Conservation (phyloP, 2,888 invertebrate species). For the Pyrocoelia pectoralis region DNA sequence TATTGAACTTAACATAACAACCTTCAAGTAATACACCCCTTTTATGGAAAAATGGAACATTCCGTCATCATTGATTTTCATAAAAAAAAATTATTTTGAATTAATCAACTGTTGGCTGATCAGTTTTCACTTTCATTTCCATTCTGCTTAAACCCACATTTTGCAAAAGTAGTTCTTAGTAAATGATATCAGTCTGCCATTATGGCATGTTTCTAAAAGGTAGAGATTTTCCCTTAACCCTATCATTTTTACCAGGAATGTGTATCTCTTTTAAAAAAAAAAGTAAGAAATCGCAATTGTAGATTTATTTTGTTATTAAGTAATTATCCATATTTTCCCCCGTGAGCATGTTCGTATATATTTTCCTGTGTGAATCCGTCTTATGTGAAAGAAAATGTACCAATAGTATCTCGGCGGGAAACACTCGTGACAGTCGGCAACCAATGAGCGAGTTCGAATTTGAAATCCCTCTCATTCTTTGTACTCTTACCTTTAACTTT, state of each 20-base stretch:
- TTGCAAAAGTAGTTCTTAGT: too few relatives aligned
- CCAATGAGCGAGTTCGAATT: constrained; percentile 57
- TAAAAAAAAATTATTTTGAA: constrained; percentile 2
- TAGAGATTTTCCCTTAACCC: too few relatives aligned
- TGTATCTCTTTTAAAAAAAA: too few relatives aligned
- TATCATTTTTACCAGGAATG: too few relatives aligned
- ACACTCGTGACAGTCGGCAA: constrained; percentile 54
- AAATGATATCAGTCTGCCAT: too few relatives aligned
- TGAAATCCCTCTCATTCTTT: constrained; percentile 60
- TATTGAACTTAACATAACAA: too few relatives aligned
- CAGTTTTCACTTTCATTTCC: too few relatives aligned
- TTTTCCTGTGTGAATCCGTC: background rate
- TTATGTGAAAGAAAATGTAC: constrained; percentile 31
- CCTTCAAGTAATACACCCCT: background rate
- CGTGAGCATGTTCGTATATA: background rate
- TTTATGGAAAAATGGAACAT: background rate
- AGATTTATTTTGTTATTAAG: background rate
- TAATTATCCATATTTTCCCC: background rate
- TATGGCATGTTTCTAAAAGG: too few relatives aligned
- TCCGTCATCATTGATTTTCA: background rate
- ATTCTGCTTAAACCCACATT: too few relatives aligned
- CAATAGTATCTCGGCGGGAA: constrained; percentile 57
- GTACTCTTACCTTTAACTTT: constrained; percentile 56
- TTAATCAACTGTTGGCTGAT: too few relatives aligned
- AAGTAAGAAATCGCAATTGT: too few relatives aligned